phyloP scores from a whole-genome alignment of 2,797 vertebrate genomes.

The Numenius phaeopus region DNA sequence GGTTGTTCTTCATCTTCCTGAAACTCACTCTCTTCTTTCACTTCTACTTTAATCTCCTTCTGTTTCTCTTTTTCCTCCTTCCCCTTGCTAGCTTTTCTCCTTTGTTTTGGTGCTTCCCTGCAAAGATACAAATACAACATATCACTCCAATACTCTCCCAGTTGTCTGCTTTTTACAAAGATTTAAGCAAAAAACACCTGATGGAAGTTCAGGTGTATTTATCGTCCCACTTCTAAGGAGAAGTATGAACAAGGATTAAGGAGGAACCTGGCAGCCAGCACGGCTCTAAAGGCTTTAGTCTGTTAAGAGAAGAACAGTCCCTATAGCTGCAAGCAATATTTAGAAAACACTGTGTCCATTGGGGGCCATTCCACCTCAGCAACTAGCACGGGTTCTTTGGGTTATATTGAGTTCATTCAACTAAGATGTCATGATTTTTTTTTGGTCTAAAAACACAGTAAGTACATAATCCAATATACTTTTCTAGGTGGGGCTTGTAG shows the following conservation, averaged over 20 bases:
- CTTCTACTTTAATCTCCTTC: constrained; percentile 88
- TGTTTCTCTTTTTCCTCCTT: constrained; percentile 87
- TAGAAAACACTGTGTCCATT: neutral
- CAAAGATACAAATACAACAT: constrained; percentile 10
- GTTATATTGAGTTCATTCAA: neutral
- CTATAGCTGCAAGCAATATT: neutral
- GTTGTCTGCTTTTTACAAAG: neutral
- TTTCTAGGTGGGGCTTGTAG: constrained; percentile 92
- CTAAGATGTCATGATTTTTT: neutral
- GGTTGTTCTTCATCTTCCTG: constrained; percentile 90
- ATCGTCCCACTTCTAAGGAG: neutral
- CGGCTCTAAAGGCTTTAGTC: neutral
- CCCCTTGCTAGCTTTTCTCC: constrained; percentile 85
- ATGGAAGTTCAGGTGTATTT: neutral
- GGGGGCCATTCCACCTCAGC: neutral
- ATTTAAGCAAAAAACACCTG: neutral
- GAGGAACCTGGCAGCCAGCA: neutral
- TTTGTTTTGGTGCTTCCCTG: constrained; percentile 89
- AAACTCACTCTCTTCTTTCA: constrained; percentile 88
- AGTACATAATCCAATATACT: constrained; percentile 72
- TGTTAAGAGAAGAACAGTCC: neutral
- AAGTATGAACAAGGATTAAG: neutral
- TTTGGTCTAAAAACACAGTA: neutral
- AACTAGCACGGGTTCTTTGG: neutral
- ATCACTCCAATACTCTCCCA: neutral